Evolutionary conservation across 2,888 invertebrate species (phyloP).

Genomic region (Acleris holmiana): DNA sequence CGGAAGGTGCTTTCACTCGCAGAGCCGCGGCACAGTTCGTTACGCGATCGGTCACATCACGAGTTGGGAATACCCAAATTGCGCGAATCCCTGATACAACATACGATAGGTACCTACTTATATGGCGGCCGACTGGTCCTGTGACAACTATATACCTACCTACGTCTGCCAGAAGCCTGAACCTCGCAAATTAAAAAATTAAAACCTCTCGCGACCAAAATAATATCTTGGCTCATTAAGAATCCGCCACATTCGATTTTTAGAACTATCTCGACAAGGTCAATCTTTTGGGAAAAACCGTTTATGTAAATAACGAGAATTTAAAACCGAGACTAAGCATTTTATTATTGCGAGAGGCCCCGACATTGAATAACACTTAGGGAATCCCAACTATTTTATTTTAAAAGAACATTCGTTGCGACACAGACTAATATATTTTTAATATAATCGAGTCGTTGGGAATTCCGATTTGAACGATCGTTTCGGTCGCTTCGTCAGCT

Average conservation of each 20-base stretch:
- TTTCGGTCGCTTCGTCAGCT: constrained; percentile 24
- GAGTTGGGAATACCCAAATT: constrained; percentile 67
- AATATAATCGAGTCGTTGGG: constrained; percentile 53
- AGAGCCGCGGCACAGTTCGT: constrained; percentile 46
- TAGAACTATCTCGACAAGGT: constrained; percentile 44
- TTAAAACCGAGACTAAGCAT: constrained; percentile 43
- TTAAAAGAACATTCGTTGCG: constrained; percentile 34
- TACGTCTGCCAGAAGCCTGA: constrained; percentile 26
- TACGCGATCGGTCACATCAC: constrained; percentile 52
- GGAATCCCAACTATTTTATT: constrained; percentile 38
- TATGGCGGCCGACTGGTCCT: constrained; percentile 43
- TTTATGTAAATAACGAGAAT: constrained; percentile 57
- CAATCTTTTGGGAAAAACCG: constrained; percentile 59
- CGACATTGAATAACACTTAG: constrained; percentile 44
- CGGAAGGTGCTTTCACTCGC: constrained; percentile 62
- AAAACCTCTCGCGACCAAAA: constrained; percentile 19
- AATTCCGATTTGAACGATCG: constrained; percentile 46
- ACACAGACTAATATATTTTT: constrained; percentile 53
- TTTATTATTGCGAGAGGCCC: constrained; percentile 28
- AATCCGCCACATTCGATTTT: constrained; percentile 43
- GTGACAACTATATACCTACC: constrained; percentile 38
- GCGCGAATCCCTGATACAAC: constrained; percentile 40
- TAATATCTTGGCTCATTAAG: constrained; percentile 24
- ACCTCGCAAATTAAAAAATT: neutral
- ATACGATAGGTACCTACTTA: too few species aligned